phyloP scores from a whole-genome alignment of 2,113 vertebrate species.

The Saccopteryx bilineata region DNA sequence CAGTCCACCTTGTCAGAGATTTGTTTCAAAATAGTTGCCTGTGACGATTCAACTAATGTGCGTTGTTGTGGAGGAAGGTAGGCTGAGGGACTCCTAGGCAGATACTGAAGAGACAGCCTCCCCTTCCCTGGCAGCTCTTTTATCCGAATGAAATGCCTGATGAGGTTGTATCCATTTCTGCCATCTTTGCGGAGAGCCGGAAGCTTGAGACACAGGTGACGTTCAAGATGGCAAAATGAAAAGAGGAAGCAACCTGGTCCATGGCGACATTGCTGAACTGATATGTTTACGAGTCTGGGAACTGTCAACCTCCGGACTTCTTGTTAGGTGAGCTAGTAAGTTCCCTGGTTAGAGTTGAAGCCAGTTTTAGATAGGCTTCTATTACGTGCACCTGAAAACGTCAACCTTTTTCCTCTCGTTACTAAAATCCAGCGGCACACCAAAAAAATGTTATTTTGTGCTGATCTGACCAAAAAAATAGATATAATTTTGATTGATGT shows the following conservation, averaged over 20 bases:
- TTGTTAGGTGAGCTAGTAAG: background rate
- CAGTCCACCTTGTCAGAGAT: background rate
- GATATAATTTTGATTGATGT: background rate
- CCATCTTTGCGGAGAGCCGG: background rate
- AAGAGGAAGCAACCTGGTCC: background rate
- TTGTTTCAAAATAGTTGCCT: background rate
- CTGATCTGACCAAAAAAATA: background rate
- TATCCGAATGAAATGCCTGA: background rate
- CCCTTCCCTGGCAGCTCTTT: background rate
- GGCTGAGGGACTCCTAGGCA: background rate
- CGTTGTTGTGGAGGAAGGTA: background rate
- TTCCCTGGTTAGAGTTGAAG: conserved; percentile 36
- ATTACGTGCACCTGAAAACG: background rate
- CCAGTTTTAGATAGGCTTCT: background rate
- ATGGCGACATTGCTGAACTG: background rate
- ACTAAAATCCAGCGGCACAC: background rate
- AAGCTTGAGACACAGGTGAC: background rate
- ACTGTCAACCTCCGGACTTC: background rate
- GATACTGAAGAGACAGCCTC: background rate
- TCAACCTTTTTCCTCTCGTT: background rate
- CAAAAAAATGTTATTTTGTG: background rate
- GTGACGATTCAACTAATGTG: background rate
- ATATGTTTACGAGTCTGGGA: background rate
- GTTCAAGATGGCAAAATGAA: conserved; percentile 8
- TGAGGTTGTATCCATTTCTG: background rate